Evolutionary conservation across 2,888 invertebrate genomes (phyloP).

Genomic region (Caenorhabditis wallacei): DNA sequence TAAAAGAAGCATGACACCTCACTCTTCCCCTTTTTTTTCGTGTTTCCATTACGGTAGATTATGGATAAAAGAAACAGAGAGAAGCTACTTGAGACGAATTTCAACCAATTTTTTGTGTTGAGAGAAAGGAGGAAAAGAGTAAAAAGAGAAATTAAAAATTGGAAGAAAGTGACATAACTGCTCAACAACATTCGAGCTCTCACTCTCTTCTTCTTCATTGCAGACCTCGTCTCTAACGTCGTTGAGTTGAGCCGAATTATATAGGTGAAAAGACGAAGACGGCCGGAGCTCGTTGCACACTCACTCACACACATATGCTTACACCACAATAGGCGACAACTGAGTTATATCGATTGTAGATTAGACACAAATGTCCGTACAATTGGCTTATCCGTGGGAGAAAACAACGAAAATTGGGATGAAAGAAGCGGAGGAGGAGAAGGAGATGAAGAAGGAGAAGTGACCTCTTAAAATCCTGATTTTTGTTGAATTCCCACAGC

Average conservation of each 20-base stretch:
- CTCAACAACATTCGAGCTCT: constrained; percentile 28
- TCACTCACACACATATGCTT: constrained; percentile 41
- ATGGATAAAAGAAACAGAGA: constrained; percentile 6
- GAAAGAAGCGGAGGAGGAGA: no score
- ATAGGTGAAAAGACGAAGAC: constrained; percentile 60
- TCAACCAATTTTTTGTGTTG: constrained; percentile 15
- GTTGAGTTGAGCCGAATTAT: constrained; percentile 55
- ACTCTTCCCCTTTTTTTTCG: background rate
- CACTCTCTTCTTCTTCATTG: constrained; percentile 13
- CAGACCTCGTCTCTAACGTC: constrained; percentile 31
- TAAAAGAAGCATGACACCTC: constrained; percentile 38
- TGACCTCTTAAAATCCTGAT: background rate
- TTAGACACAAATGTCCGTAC: constrained; percentile 46
- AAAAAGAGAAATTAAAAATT: constrained; percentile 44
- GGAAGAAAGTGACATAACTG: constrained; percentile 49
- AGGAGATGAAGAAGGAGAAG: background rate
- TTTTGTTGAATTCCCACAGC: background rate
- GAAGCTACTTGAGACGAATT: constrained; percentile 32
- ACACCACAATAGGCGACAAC: constrained; percentile 60
- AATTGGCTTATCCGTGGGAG: constrained; percentile 47
- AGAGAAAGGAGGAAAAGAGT: no score
- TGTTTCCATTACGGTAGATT: constrained; percentile 33
- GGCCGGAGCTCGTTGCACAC: constrained; percentile 50
- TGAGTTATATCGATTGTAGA: constrained; percentile 59
- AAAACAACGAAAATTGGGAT: background rate